Base-by-base conservation (phyloP, 2,888 invertebrate species). In the Dasysyrphus tricinctus region DNA sequence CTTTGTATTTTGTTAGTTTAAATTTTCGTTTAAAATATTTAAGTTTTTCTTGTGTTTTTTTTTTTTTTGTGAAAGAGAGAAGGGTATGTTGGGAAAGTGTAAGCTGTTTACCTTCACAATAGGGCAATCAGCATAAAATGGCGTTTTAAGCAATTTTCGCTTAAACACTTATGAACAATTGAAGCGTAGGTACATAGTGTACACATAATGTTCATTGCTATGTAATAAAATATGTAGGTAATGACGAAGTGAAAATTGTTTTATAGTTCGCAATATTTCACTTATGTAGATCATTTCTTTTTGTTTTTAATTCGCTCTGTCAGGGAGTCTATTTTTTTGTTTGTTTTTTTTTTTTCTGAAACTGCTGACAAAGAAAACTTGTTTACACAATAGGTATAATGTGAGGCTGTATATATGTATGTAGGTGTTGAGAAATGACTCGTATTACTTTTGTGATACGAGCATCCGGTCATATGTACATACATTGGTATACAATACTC, bases 81-180 rank as follows among this genome's bases (percentile, higher is more conserved):
- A 54, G 54, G 54, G 54, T 14, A 34, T 24, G 24, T n/a, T 7
- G 19, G 42, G 93, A 96, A 96, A 96, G 95, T 96, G 95, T 95
- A 51, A 24, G 34, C 24, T 76, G 51, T 39, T 61, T 42, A 49
- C 57, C 57, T 81, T 76, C 44, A 16, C 42, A 72, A 54, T 51
- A 39, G 29, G 16, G 37, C 51, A 24, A 39, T 7, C 37, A 19
- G 24, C 49, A 39, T 61, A 42, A 56, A 80, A 80, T 80, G 59
- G 80, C 74, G 74, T 80, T 39, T 39, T 14, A 61, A 61, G 61
- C 39, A 14, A 61, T 61, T 59, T 11, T 59, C 37, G n/a, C 6
- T 54, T 12, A 9, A 8, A n/a, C 34, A 56, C 32, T 0, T 56
- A 56, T 14, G 42, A 44, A 32, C n/a, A 34, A 44, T 12, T 44